A percentile compares a stretch with the other conserved stretches of the same genome.
phyloP scores from a whole-genome alignment of 2,113 vertebrate genomes.

The Gasterosteus aculeatus region DNA sequence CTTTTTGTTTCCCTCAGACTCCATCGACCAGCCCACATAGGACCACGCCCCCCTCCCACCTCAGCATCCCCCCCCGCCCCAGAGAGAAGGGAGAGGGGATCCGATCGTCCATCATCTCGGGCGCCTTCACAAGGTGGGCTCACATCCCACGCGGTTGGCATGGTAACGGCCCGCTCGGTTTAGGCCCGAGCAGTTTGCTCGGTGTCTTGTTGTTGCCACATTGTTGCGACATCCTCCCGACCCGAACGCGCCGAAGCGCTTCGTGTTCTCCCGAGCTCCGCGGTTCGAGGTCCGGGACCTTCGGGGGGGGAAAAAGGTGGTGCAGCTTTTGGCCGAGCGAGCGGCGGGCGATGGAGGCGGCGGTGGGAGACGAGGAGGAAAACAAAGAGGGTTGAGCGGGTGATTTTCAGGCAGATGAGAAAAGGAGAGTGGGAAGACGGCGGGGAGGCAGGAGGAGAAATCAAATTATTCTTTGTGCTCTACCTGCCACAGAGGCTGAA shows the following conservation, averaged over 20 bases:
- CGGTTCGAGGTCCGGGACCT: constrained; percentile 23
- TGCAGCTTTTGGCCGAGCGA: constrained; percentile 17
- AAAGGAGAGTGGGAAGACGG: constrained; percentile 60
- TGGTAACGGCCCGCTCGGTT: constrained; percentile 76
- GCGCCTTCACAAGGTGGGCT: constrained; percentile 76
- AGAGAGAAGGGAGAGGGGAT: constrained; percentile 50
- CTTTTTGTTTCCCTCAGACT: constrained; percentile 49
- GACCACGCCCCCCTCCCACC: constrained; percentile 49
- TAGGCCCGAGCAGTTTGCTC: constrained; percentile 66
- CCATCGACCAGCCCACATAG: constrained; percentile 55
- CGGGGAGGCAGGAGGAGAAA: constrained; percentile 70
- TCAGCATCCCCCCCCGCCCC: constrained; percentile 37
- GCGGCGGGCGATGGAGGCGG: neutral
- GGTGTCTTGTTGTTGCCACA: constrained; percentile 77
- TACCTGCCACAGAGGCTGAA: constrained; percentile 71
- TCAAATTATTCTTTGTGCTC: constrained; percentile 77
- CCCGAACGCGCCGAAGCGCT: constrained; percentile 46
- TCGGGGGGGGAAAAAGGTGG: constrained; percentile 11
- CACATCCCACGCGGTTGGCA: constrained; percentile 75
- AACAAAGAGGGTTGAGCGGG: constrained; percentile 45
- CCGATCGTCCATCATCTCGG: constrained; percentile 71
- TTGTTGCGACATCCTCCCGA: constrained; percentile 77
- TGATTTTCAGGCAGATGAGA: constrained; percentile 61
- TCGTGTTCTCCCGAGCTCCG: constrained; percentile 47
- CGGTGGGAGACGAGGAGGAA: neutral